Conservation (phyloP, 2,888 invertebrate genomes). For the Dermolepida albohirtum region DNA sequence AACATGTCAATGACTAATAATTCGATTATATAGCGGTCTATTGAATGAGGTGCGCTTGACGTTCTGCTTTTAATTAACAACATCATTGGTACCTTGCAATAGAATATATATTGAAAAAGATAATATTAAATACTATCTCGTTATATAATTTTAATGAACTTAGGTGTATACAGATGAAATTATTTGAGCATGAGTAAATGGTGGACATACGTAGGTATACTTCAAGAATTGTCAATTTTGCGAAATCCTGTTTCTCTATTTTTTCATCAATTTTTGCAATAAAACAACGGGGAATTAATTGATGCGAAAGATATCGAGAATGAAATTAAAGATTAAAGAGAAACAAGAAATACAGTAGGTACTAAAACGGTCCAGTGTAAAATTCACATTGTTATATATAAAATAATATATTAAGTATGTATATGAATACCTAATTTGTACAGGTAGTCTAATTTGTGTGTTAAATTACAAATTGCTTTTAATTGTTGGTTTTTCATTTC, state of each 20-base stretch:
- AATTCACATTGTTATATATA: slow-evolving; percentile 64
- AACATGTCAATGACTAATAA: not conserved
- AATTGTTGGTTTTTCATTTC: slow-evolving; percentile 39
- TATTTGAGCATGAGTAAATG: not conserved
- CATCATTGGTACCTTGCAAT: too few relatives aligned
- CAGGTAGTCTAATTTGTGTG: slow-evolving; percentile 66
- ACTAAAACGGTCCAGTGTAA: slow-evolving; percentile 65
- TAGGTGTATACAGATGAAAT: too few relatives aligned
- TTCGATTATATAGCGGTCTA: too few relatives aligned
- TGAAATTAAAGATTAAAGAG: slow-evolving; percentile 7
- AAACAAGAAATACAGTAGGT: slow-evolving; percentile 54
- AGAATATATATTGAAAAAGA: too few relatives aligned
- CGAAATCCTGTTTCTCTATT: slow-evolving; percentile 53
- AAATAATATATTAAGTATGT: slow-evolving; percentile 54
- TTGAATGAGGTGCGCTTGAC: too few relatives aligned
- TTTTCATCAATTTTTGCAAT: slow-evolving; percentile 34
- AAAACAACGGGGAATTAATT: not conserved
- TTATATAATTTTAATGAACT: not conserved
- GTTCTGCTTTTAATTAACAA: too few relatives aligned
- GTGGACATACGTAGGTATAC: not conserved
- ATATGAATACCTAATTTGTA: slow-evolving; percentile 65
- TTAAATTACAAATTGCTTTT: slow-evolving; percentile 65
- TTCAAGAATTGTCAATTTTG: slow-evolving; percentile 42
- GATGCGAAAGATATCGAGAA: not conserved
- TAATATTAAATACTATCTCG: too few relatives aligned